A percentile compares a stretch with the other conserved stretches of the same genome.
phyloP scores from a whole-genome alignment of 2,888 invertebrate genomes.

The Xanthorhoe designata region DNA sequence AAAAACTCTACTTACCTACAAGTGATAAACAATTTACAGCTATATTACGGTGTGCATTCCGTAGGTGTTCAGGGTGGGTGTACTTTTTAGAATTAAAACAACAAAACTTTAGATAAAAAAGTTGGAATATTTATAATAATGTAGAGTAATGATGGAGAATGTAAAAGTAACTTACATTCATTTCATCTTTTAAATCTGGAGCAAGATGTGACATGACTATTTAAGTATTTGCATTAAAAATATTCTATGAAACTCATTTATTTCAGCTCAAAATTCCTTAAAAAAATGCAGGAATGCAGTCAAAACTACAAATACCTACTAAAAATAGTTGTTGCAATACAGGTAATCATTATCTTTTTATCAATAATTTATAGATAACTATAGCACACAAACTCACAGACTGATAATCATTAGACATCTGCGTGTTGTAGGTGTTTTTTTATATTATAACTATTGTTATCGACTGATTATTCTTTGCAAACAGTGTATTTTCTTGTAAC shows the following conservation, averaged over 20 bases:
- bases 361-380: background rate
- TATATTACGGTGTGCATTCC: no score
- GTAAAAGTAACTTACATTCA: background rate
- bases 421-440: background rate
- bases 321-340: background rate
- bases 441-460: background rate
- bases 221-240: background rate
- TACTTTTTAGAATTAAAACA: no score
- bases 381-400: background rate
- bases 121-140: no score
- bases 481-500: background rate
- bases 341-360: background rate
- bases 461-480: background rate
- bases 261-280: background rate
- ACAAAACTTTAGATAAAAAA: no score
- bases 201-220: background rate
- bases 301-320: background rate
- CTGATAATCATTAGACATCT: background rate
- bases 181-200: background rate
- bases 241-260: no score
- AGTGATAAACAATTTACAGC: no score
- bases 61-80: background rate
- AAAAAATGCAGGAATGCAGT: background rate
- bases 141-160: background rate
- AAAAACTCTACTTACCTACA: no score